These are phyloP conservation scores for Hippocampus comes DNA, from an alignment of 2,113 vertebrate species.

Conservation along the genomic window DNA sequence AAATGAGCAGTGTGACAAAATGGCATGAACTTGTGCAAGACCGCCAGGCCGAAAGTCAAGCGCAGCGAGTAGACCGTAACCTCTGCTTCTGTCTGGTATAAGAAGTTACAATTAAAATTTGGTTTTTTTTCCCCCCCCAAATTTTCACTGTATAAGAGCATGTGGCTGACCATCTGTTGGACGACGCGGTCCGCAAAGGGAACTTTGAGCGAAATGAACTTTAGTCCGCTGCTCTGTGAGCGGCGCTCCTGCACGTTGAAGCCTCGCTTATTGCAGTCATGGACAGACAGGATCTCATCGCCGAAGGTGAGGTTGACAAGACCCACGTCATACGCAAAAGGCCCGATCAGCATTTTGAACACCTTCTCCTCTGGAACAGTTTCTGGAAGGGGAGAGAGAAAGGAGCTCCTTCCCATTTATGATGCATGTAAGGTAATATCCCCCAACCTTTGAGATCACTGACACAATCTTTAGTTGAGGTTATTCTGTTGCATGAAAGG, in stretches of 20 bases:
- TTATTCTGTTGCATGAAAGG: no score
- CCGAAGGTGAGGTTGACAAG: slow-evolving; percentile 70
- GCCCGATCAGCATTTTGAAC: slow-evolving; percentile 71
- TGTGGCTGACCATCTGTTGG: slow-evolving; percentile 52
- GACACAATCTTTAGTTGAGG: no score
- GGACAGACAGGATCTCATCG: slow-evolving; percentile 40
- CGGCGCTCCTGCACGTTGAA: slow-evolving; percentile 47
- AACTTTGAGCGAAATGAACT: slow-evolving; percentile 63
- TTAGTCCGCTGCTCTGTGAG: slow-evolving; percentile 61
- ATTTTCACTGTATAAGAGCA: no score
- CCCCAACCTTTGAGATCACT: no score
- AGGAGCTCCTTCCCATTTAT: no score
- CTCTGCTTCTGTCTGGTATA: slow-evolving; percentile 33
- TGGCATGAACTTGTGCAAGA: slow-evolving; percentile 39
- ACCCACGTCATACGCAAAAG: slow-evolving; percentile 68
- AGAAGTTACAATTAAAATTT: not conserved
- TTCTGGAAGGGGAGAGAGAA: slow-evolving; percentile 32
- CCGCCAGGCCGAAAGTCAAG: slow-evolving; percentile 54
- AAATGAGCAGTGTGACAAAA: slow-evolving; percentile 46
- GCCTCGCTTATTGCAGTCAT: slow-evolving; percentile 51
- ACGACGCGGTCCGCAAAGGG: slow-evolving; percentile 61
- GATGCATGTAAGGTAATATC: no score
- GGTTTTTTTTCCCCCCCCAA: no score
- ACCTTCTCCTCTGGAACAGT: slow-evolving; percentile 44
- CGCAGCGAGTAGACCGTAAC: slow-evolving; percentile 30